These are phyloP conservation scores for Porites evermanni DNA, from an alignment of 92 coral and sea anemone genomes.

Conservation along the genomic window DNA sequence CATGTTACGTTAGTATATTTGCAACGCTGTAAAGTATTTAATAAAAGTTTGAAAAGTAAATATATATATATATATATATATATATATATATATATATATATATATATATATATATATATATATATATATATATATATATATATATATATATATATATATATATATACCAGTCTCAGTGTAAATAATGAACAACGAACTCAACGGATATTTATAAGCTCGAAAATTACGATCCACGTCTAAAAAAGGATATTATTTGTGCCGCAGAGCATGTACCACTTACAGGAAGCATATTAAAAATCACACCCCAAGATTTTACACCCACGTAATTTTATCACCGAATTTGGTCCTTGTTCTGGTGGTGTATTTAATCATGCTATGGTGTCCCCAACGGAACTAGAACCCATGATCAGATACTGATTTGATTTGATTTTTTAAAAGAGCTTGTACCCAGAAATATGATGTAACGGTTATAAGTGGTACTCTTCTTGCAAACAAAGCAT, in stretches of 20 bases:
- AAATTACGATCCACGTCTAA: slow-evolving; percentile 14
- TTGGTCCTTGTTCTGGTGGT: not conserved
- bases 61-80: no score
- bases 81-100: no score
- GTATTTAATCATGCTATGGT: not conserved
- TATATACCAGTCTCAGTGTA: not conserved
- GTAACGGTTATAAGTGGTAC: not conserved
- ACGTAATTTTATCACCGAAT: not conserved
- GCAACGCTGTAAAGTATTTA: no score
- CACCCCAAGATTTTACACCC: not conserved
- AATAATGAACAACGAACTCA: not conserved
- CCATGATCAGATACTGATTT: not conserved
- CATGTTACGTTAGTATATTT: no score
- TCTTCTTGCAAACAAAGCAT: no score
- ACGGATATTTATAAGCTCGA: slow-evolving; percentile 13
- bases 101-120: no score
- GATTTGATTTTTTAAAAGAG: not conserved
- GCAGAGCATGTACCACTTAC: not conserved
- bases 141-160: no score
- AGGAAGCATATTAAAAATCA: slow-evolving; percentile 6
- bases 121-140: no score
- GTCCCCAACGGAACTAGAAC: not conserved
- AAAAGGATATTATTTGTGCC: slow-evolving; percentile 23
- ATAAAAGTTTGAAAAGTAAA: no score
- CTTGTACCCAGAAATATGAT: not conserved